Percentiles rank a stretch among this genome's conserved stretches.
Conservation (phyloP, 1,140 invertebrate genomes). For the Aphidius gifuensis region DNA sequence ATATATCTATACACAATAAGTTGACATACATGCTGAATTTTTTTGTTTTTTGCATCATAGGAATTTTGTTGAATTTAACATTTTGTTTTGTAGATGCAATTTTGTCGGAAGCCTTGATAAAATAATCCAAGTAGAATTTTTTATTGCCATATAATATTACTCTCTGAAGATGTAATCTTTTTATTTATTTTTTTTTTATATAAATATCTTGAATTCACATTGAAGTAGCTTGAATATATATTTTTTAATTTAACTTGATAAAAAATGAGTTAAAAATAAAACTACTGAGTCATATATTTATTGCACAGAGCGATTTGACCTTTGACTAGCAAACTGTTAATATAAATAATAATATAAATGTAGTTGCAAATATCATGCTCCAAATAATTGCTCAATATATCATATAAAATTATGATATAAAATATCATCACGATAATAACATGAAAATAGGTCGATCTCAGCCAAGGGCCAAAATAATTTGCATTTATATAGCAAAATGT, state of each 20-base stretch:
- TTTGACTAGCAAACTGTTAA: no score
- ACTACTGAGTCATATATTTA: not conserved
- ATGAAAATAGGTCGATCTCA: constrained; percentile 27
- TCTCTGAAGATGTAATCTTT: no score
- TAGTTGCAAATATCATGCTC: no score
- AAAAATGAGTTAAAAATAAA: no score
- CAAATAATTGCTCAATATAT: constrained; percentile 9
- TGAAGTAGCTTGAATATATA: constrained; percentile 1
- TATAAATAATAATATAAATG: not conserved
- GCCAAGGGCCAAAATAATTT: constrained; percentile 29
- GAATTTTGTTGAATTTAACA: not conserved
- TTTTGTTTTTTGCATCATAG: not conserved
- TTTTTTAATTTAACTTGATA: no score
- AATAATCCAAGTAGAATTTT: constrained; percentile 14
- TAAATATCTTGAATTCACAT: constrained; percentile 12
- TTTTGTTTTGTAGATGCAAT: not conserved
- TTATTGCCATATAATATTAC: constrained; percentile 11
- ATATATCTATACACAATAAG: no score
- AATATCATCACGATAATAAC: constrained; percentile 20
- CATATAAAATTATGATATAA: constrained; percentile 29
- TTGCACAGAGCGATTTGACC: not conserved
- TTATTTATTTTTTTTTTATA: no score
- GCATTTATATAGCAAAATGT: constrained; percentile 34
- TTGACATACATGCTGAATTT: no score
- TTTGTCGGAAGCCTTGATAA: constrained; percentile 15